A percentile compares a stretch with the other conserved stretches of the same genome.
Conservation (phyloP, 2,888 invertebrate genomes). For the Clunio marinus region DNA sequence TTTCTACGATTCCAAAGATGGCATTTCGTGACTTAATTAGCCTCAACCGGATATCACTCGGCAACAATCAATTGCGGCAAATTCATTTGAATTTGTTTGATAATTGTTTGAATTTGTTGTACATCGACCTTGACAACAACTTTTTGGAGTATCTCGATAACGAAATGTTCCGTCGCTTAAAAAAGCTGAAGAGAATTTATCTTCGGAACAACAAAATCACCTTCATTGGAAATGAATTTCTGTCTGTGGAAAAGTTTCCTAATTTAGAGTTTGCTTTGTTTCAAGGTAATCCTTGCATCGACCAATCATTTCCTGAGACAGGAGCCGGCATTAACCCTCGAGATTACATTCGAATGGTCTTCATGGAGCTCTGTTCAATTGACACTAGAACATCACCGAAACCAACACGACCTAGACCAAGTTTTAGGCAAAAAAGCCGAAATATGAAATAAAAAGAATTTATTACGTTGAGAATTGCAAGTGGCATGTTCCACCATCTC, state of each 20-base stretch:
- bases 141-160: background rate
- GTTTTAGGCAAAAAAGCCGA: background rate
- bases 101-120: conserved; percentile 11
- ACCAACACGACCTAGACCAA: background rate
- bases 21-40: conserved; percentile 32
- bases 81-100: background rate
- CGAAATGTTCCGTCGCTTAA: background rate
- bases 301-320: background rate
- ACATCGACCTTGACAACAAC: conserved; percentile 30
- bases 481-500: background rate
- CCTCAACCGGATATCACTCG: conserved; percentile 19
- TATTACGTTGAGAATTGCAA: conserved; percentile 5
- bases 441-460: background rate
- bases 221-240: background rate
- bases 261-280: background rate
- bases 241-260: background rate
- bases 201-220: conserved; percentile 1
- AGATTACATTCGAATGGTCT: background rate
- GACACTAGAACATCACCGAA: background rate
- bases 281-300: conserved; percentile 18
- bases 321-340: background rate
- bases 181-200: background rate
- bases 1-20: background rate
- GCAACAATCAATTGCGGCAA: background rate
- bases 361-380: background rate